phyloP scores from a whole-genome alignment of 2,113 vertebrate species.

The Eulemur macaco region DNA sequence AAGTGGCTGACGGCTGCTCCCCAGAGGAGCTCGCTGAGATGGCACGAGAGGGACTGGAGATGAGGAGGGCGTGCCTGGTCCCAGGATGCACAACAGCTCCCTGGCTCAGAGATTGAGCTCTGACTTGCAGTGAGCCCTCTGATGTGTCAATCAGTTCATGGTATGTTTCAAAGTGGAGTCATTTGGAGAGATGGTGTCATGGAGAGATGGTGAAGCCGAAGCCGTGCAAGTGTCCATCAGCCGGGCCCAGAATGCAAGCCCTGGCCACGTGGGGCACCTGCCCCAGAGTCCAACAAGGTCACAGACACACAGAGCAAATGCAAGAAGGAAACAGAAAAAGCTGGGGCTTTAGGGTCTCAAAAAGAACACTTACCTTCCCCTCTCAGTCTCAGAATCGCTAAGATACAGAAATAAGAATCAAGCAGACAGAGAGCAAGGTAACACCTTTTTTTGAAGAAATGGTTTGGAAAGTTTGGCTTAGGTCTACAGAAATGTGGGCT shows the following conservation, averaged over 20 bases:
- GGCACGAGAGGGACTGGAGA: no score
- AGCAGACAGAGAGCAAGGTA: neutral
- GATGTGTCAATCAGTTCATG: no score
- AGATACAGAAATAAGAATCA: neutral
- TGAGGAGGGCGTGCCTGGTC: accelerated
- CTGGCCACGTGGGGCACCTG: accelerated
- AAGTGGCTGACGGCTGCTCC: neutral
- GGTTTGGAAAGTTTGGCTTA: neutral
- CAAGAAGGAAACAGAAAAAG: neutral
- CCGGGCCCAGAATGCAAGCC: no score
- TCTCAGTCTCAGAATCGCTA: neutral
- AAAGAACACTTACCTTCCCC: no score
- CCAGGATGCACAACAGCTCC: neutral
- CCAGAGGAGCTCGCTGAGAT: neutral
- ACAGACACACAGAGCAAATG: neutral
- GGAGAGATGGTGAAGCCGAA: accelerated
- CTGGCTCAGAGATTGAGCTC: neutral
- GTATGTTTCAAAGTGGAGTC: neutral
- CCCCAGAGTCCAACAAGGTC: neutral
- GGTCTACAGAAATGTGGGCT: neutral
- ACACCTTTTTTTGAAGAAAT: neutral
- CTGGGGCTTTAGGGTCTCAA: neutral
- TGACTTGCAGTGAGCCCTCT: neutral
- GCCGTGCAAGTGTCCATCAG: accelerated
- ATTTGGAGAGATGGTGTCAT: no score